A percentile compares a stretch with the other conserved stretches of the same genome.
Evolutionary conservation across 2,888 invertebrate genomes (phyloP).

Genomic region (Thera britannica): DNA sequence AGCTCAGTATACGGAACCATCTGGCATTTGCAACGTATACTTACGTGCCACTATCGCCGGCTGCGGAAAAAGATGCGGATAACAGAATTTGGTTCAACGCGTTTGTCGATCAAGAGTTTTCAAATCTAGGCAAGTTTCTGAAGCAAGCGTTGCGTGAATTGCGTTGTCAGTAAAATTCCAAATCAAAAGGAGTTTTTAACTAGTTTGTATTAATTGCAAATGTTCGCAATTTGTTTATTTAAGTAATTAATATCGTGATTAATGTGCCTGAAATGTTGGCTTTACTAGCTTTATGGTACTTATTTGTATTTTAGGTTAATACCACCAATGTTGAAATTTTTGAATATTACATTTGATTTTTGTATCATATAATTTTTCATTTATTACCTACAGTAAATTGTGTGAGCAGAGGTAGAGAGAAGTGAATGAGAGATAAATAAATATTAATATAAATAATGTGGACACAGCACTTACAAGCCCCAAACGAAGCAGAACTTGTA

Average conservation of each 20-base stretch:
- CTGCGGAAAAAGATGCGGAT: slow-evolving; percentile 52
- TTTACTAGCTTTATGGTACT: slow-evolving; percentile 11
- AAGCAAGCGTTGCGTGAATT: slow-evolving; percentile 58
- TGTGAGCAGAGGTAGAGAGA: too few relatives aligned
- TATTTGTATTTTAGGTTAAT: slow-evolving; percentile 19
- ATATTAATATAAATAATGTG: too few relatives aligned
- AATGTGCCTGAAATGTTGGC: slow-evolving; percentile 22
- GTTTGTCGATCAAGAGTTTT: slow-evolving; percentile 58
- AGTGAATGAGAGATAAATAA: too few relatives aligned
- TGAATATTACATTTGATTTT: slow-evolving; percentile 17
- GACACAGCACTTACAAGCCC: too few relatives aligned
- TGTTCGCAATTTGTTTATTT: not conserved
- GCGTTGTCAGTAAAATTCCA: slow-evolving; percentile 29
- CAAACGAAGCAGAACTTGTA: too few relatives aligned
- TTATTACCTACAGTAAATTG: not conserved
- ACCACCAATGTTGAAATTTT: slow-evolving; percentile 27
- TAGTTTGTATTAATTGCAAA: not conserved
- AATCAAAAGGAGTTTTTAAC: not conserved
- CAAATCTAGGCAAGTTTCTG: slow-evolving; percentile 57
- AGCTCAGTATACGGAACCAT: slow-evolving; percentile 67
- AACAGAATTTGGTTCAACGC: slow-evolving; percentile 62
- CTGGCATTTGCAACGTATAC: slow-evolving; percentile 71
- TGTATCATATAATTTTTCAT: slow-evolving; percentile 12
- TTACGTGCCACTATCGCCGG: slow-evolving; percentile 50
- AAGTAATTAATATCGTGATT: not conserved